Conservation (phyloP, 1,140 invertebrate genomes). For the Pteromalus puparum region DNA sequence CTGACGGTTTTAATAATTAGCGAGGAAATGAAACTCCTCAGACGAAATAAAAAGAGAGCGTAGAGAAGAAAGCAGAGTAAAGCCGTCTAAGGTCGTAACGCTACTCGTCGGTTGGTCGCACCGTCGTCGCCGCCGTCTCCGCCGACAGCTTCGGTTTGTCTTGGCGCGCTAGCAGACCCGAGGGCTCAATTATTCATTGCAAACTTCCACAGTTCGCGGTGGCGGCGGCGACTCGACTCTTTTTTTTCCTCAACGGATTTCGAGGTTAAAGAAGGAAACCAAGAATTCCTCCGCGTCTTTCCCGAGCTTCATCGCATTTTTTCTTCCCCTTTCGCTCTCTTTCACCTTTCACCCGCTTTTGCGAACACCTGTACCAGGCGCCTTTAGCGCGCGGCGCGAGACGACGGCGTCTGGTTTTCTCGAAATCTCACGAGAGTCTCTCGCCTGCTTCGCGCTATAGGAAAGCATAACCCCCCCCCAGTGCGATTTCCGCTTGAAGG, state of each 20-base stretch:
- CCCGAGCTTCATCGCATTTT: conserved; percentile 7
- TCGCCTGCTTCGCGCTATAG: too few relatives aligned
- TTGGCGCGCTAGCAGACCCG: conserved; percentile 51
- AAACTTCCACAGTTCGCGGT: conserved; percentile 41
- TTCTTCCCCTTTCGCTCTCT: background rate
- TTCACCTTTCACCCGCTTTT: background rate
- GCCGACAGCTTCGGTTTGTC: conserved; percentile 52
- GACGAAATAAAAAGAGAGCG: background rate
- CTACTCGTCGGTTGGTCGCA: conserved; percentile 18
- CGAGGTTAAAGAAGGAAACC: conserved; percentile 53
- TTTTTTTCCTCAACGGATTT: conserved; percentile 50
- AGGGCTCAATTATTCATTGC: conserved; percentile 61
- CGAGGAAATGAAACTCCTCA: conserved; percentile 11
- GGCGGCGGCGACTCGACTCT: conserved; percentile 37
- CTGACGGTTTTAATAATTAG: conserved; percentile 13
- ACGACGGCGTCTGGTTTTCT: background rate
- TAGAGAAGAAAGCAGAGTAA: conserved; percentile 26
- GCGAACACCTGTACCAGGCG: background rate
- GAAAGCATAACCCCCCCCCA: conserved; percentile 45
- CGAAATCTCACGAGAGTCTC: conserved; percentile 46
- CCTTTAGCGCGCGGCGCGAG: background rate
- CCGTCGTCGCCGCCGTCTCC: background rate
- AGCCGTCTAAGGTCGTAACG: conserved; percentile 34
- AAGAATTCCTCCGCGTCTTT: conserved; percentile 32
- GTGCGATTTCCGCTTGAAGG: conserved; percentile 49